Conservation (phyloP, 2,888 invertebrate genomes). For the Drosophila fulvimacula region DNA sequence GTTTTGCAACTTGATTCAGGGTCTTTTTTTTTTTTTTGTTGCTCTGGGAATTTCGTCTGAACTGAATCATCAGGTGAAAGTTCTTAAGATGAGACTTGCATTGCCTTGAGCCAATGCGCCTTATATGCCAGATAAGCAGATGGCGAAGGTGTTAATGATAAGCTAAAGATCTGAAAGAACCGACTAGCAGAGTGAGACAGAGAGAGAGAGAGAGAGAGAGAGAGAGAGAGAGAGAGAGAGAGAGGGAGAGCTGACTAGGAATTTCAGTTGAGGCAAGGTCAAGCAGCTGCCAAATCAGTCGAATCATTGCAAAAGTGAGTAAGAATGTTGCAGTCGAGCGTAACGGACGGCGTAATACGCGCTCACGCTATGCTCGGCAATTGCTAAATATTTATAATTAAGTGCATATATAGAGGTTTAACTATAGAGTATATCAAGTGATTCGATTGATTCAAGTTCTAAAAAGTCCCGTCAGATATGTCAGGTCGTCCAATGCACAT, state of each 20-base stretch:
- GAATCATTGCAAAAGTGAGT: constrained; percentile 45
- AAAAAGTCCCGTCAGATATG: not conserved
- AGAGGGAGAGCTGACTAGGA: not conserved
- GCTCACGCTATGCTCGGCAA: not conserved
- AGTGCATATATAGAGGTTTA: too few species aligned
- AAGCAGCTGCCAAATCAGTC: constrained; percentile 46
- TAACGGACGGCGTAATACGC: not conserved
- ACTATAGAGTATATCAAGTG: not conserved
- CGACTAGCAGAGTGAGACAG: not conserved
- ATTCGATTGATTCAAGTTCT: not conserved
- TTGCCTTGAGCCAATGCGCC: constrained; percentile 11
- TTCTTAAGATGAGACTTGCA: constrained; percentile 53
- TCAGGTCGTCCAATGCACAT: too few species aligned
- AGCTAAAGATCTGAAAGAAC: constrained; percentile 13
- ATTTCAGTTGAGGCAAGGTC: constrained; percentile 37
- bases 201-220: not conserved
- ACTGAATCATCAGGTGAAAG: constrained; percentile 68
- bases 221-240: not conserved
- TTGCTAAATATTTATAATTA: too few species aligned
- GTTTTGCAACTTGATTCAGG: constrained; percentile 11
- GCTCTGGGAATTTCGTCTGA: not conserved
- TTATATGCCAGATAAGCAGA: constrained; percentile 45
- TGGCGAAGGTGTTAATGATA: constrained; percentile 20
- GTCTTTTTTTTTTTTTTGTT: not conserved
- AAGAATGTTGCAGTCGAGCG: constrained; percentile 1